A percentile compares a stretch with the other conserved stretches of the same genome.
Conservation (phyloP, 1,140 invertebrate species). For the Popillia japonica region DNA sequence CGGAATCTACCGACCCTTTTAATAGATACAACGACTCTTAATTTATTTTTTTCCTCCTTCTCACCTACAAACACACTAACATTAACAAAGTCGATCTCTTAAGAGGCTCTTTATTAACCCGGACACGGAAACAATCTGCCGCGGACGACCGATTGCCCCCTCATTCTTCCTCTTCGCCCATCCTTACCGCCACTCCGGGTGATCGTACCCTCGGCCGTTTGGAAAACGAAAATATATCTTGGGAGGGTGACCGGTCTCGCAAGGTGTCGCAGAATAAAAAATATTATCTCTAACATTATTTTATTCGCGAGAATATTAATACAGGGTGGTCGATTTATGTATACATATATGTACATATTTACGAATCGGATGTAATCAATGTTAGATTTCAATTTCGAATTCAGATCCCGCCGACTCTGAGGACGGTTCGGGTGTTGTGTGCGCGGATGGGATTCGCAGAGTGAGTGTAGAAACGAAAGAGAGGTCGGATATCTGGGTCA, state of each 20-base stretch:
- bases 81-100: not conserved
- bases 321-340: too few relatives aligned
- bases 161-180: not conserved
- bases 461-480: not conserved
- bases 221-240: constrained; percentile 15
- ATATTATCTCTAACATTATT: constrained; percentile 12
- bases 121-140: constrained; percentile 9
- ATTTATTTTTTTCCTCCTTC: not conserved
- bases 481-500: constrained; percentile 42
- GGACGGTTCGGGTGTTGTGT: too few relatives aligned
- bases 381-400: too few relatives aligned
- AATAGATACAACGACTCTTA: not conserved
- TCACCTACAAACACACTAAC: not conserved
- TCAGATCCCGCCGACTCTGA: too few relatives aligned
- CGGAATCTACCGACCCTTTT: not conserved
- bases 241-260: not conserved
- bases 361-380: too few relatives aligned
- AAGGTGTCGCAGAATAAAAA: too few relatives aligned
- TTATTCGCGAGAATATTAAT: not conserved
- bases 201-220: not conserved
- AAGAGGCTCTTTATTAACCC: constrained; percentile 6
- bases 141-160: constrained; percentile 1
- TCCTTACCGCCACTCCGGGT: too few relatives aligned
- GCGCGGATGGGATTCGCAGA: not conserved
- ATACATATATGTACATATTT: too few relatives aligned